Conservation (phyloP, 2,888 invertebrate genomes). For the Drosophila recens region DNA sequence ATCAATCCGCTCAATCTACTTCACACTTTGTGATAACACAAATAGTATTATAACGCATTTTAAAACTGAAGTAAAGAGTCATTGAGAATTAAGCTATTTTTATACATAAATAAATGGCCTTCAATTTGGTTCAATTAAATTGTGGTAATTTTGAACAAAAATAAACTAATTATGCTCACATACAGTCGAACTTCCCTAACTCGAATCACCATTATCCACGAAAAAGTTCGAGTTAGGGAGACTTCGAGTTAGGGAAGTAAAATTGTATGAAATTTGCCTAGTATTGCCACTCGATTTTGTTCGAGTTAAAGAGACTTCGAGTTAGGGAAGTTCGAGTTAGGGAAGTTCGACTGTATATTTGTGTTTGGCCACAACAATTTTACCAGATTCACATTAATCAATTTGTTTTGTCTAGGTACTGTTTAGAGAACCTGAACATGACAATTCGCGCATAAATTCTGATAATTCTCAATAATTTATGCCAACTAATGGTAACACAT, state of each 20-base stretch:
- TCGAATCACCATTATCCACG: too few relatives aligned
- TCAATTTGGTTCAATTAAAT: constrained; percentile 15
- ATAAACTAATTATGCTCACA: constrained; percentile 20
- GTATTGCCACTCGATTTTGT: too few relatives aligned
- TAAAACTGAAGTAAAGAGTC: neutral
- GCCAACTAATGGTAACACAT: constrained; percentile 72
- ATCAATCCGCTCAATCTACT: neutral
- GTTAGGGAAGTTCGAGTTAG: too few relatives aligned
- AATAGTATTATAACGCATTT: neutral
- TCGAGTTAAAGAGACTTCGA: too few relatives aligned
- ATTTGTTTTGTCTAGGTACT: constrained; percentile 35
- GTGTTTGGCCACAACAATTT: constrained; percentile 25
- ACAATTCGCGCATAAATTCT: constrained; percentile 76
- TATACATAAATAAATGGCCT: neutral
- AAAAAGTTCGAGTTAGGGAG: too few relatives aligned
- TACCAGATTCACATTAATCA: constrained; percentile 63
- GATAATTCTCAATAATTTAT: constrained; percentile 74
- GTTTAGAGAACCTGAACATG: constrained; percentile 56
- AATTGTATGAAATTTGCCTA: too few relatives aligned
- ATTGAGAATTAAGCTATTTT: neutral
- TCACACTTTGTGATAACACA: neutral
- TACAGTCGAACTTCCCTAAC: too few relatives aligned
- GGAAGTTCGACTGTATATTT: too few relatives aligned
- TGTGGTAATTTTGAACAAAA: constrained; percentile 6
- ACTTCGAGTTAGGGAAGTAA: too few relatives aligned